Evolutionary conservation across 2,113 vertebrate species (phyloP).

Genomic region (Thryonomys swinderianus): DNA sequence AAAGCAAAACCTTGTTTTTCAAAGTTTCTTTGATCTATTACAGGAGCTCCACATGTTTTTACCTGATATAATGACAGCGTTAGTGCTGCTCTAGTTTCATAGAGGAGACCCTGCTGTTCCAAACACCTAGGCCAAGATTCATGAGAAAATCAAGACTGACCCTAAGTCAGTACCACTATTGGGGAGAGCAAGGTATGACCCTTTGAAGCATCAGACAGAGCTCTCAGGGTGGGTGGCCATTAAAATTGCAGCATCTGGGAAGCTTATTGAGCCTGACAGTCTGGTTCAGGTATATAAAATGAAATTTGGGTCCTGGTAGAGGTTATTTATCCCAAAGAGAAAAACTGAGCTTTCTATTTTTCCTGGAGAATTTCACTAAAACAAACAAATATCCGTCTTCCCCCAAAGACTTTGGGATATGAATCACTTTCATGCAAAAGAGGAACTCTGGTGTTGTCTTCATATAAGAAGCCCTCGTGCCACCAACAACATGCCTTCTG

Average conservation of each 20-base stretch:
- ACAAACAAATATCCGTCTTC: neutral
- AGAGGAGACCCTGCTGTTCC: neutral
- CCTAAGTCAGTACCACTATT: no score
- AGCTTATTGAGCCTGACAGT: neutral
- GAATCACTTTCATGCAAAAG: neutral
- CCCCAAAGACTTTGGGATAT: no score
- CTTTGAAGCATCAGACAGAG: neutral
- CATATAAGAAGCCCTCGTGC: neutral
- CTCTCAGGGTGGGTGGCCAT: neutral
- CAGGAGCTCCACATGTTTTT: neutral
- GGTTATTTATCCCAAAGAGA: neutral
- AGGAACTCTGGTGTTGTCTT: accelerated
- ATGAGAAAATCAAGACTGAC: neutral
- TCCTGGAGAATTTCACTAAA: neutral
- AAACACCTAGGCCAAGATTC: neutral
- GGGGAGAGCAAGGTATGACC: neutral
- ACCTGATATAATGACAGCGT: neutral
- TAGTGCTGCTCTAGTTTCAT: neutral
- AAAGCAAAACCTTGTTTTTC: neutral
- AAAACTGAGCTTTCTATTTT: neutral
- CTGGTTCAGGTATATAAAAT: neutral
- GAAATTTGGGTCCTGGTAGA: neutral
- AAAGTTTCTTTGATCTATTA: neutral
- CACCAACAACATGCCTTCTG: neutral
- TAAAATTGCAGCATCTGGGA: neutral